Evolutionary conservation across 2,797 vertebrate species (phyloP).

Genomic region (Lepus townsendii): DNA sequence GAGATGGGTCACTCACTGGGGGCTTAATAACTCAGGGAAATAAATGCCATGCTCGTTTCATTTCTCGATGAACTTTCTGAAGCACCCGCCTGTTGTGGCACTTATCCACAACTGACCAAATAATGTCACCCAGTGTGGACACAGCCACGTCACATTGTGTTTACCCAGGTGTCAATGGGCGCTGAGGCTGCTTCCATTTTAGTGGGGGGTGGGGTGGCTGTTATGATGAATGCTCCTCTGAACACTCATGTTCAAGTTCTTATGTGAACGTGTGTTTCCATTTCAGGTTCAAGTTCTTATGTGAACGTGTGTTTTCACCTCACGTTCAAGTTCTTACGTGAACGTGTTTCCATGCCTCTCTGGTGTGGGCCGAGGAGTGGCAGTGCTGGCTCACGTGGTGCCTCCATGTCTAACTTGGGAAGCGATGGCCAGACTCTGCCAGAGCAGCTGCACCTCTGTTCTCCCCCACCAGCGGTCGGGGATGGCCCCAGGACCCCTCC

Average conservation of each 20-base stretch:
- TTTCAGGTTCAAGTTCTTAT: background rate
- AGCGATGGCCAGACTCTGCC: background rate
- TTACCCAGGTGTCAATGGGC: background rate
- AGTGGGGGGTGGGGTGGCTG: background rate
- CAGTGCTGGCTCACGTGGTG: background rate
- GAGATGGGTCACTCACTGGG: no score
- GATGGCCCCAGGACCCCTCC: background rate
- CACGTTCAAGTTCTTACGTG: background rate
- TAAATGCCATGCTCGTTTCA: no score
- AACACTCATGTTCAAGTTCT: background rate
- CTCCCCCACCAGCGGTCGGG: background rate
- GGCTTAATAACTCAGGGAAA: no score
- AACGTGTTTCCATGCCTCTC: background rate
- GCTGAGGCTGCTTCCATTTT: background rate
- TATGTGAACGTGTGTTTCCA: background rate
- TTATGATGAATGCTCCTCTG: constrained; percentile 8
- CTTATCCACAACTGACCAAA: background rate
- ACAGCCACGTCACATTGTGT: background rate
- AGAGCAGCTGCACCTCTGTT: background rate
- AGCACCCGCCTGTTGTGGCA: background rate
- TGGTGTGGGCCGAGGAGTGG: background rate
- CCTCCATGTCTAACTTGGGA: background rate
- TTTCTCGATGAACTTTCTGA: no score
- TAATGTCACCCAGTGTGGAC: background rate
- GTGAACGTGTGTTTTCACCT: background rate